A percentile compares a stretch with the other conserved stretches of the same genome.
These are phyloP conservation scores for Cyprinodon tularosa DNA, from an alignment of 2,113 vertebrate genomes.

Conservation along the genomic window DNA sequence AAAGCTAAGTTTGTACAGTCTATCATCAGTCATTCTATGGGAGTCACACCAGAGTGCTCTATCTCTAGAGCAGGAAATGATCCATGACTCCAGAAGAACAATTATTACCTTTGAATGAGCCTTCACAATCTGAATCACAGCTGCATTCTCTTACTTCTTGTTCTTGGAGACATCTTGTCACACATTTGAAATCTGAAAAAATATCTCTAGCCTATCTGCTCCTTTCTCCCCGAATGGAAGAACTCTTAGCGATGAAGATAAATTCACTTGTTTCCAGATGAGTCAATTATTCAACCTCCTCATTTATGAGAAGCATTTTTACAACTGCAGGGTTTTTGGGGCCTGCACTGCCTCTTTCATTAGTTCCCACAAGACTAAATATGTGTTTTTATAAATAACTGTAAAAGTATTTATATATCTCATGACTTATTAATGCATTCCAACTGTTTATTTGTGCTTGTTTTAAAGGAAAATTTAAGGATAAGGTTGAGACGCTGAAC, in stretches of 20 bases:
- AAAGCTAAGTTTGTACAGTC: too few relatives aligned
- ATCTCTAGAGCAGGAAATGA: too few relatives aligned
- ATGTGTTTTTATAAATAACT: background rate
- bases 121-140: constrained; percentile 69
- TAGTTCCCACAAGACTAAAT: background rate
- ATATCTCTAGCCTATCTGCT: background rate
- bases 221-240: too few relatives aligned
- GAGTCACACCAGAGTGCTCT: background rate
- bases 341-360: background rate
- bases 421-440: background rate
- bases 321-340: background rate
- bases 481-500: constrained; percentile 85
- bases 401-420: background rate
- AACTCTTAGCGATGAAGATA: too few relatives aligned
- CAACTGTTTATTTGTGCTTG: constrained; percentile 16
- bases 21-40: background rate
- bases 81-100: constrained; percentile 55
- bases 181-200: constrained; percentile 5
- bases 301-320: background rate
- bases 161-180: background rate
- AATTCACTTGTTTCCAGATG: too few relatives aligned
- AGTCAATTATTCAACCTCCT: background rate
- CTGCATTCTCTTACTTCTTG: constrained; percentile 10
- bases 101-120: constrained; percentile 69
- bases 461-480: constrained; percentile 85